Evolutionary conservation across 2,888 invertebrate genomes (phyloP), one percentile per base, ranked within the genome.

Genomic region (Dryadula phaetusa): DNA sequence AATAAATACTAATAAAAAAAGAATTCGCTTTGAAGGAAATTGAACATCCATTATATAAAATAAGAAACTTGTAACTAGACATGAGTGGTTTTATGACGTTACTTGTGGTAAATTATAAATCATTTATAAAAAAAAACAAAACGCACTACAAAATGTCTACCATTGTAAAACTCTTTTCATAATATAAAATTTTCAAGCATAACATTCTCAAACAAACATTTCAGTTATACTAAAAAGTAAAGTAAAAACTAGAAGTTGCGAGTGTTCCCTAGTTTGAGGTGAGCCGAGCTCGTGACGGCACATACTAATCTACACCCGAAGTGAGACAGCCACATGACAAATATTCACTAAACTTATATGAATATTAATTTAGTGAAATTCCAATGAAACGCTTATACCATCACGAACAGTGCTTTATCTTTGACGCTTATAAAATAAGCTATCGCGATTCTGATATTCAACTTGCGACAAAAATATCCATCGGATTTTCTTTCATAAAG

Each of bases 261-360:
- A 28, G 71, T 77, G 78, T 77, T 79, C 76, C 79, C 73, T 74
- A 79, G 79, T 79, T 77, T 81, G 83, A 84, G 83, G 84, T 82
- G 79, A 72, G 74, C 81, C 79, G 69, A 76, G 77, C 69, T 76
- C 86, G 82, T 86, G 87, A 80, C 77, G 72, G 74, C 74, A 86
- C 86, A 87, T 87, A 86, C 82, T 86, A 86, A 86, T 85, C 79
- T 80, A 78, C 75, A 74, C 73, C 72, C 69, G 66, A 74, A 76
- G 73, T 72, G 75, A 78, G 81, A 77, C 77, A 79, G 75, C 80
- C 77, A 76, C 72, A 66, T 73, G 77, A 77, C 77, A 76, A 77
- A 76, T 76, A 76, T 72, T 74, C 72, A 69, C 65, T 62, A 69
- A 71, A 73, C 67, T 71, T 72, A 74, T 69, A 63, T 52, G 72